These are phyloP conservation scores for Hyppa rectilinea DNA, from an alignment of 2,888 invertebrate species.

Conservation along the genomic window DNA sequence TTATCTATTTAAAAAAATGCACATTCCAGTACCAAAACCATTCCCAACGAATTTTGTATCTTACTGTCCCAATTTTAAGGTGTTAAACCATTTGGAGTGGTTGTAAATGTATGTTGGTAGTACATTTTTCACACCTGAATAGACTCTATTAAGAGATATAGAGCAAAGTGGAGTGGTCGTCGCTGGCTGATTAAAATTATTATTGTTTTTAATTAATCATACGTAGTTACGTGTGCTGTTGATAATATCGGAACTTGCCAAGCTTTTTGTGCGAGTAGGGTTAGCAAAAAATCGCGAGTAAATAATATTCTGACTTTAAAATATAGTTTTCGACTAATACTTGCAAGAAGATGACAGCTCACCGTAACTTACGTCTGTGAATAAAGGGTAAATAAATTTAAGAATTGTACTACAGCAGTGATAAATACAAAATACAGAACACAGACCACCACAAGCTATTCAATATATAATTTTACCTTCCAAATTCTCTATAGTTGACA, in stretches of 20 bases:
- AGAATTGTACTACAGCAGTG: no score
- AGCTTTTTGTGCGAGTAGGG: slow-evolving; percentile 80
- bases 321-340: not conserved
- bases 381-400: no score
- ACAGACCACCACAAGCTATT: no score
- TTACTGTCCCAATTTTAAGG: slow-evolving; percentile 20
- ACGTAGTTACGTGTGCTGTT: slow-evolving; percentile 78
- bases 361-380: no score
- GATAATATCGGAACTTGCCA: slow-evolving; percentile 80
- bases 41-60: slow-evolving; percentile 12
- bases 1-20: slow-evolving; percentile 44
- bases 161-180: slow-evolving; percentile 60
- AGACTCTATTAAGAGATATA: slow-evolving; percentile 62
- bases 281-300: slow-evolving; percentile 56
- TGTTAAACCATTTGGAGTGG: not conserved
- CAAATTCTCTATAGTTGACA: no score
- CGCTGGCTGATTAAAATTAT: slow-evolving; percentile 80
- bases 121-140: slow-evolving; percentile 59
- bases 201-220: slow-evolving; percentile 86
- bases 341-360: not conserved
- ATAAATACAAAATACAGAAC: not conserved
- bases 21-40: not conserved
- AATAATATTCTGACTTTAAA: not conserved
- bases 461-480: no score
- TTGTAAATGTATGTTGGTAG: slow-evolving; percentile 22